phyloP scores from a whole-genome alignment of 2,113 vertebrate species.

The Mustelus asterias region DNA sequence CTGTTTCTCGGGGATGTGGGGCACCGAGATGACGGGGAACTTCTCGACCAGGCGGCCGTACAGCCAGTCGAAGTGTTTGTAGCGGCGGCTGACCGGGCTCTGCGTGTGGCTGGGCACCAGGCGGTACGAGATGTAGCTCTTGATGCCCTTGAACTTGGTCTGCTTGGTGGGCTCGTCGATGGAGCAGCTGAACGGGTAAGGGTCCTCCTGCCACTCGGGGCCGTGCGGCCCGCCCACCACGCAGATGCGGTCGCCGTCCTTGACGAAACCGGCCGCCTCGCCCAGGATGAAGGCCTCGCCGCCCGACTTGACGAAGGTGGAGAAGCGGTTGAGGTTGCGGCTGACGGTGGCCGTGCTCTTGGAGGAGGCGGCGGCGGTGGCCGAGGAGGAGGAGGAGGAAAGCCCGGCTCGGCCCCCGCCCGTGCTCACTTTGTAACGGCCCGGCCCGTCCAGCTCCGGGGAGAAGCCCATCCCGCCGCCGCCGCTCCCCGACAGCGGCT shows the following conservation, averaged over 20 bases:
- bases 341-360: conserved; percentile 88
- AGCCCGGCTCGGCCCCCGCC: conserved; percentile 68
- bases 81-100: conserved; percentile 79
- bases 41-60: conserved; percentile 85
- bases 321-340: conserved; percentile 91
- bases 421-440: conserved; percentile 40
- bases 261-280: conserved; percentile 80
- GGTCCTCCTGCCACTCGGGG: conserved; percentile 95
- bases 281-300: conserved; percentile 95
- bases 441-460: conserved; percentile 67
- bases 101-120: conserved; percentile 83
- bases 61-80: conserved; percentile 98
- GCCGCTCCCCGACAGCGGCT: conserved; percentile 61
- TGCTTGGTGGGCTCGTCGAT: conserved; percentile 97
- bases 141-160: conserved; percentile 99
- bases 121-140: conserved; percentile 94
- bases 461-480: conserved; percentile 41
- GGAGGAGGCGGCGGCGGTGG: conserved; percentile 46
- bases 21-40: conserved; percentile 91
- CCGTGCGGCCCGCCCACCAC: conserved; percentile 80
- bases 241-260: conserved; percentile 89
- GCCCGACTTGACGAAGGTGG: conserved; percentile 91
- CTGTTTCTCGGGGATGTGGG: conserved; percentile 93
- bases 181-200: conserved; percentile 82
- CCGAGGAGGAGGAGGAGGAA: conserved; percentile 44